phyloP scores from a whole-genome alignment of 2,113 vertebrate species.

The Apodemus speciosus region DNA sequence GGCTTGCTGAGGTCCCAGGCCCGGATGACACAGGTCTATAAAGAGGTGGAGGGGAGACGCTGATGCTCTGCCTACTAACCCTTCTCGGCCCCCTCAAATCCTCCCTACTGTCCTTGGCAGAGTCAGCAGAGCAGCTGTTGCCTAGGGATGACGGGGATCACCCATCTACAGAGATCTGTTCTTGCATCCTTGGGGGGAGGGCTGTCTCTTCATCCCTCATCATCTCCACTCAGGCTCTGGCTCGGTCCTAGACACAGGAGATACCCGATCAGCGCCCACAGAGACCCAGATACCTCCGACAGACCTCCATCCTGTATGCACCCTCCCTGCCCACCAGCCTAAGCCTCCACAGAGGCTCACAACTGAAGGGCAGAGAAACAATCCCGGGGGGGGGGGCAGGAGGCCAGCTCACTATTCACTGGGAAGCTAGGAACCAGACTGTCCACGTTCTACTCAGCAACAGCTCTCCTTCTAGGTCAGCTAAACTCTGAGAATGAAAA shows the following conservation, averaged over 20 bases:
- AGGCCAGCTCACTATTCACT: not conserved
- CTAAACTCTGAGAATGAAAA: not conserved
- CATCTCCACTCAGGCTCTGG: not conserved
- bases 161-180: not conserved
- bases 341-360: not conserved
- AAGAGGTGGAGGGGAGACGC: slow-evolving; percentile 18
- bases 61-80: not conserved
- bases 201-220: not conserved
- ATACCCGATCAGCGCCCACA: not conserved
- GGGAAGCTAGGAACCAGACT: not conserved
- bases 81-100: not conserved
- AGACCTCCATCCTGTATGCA: not conserved
- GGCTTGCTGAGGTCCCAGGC: slow-evolving; percentile 95
- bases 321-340: not conserved
- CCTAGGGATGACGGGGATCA: not conserved
- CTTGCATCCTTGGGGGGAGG: not conserved
- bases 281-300: not conserved
- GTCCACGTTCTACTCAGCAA: not conserved
- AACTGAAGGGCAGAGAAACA: not conserved
- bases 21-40: slow-evolving; percentile 93
- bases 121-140: not conserved
- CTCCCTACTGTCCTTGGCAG: not conserved
- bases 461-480: not conserved
- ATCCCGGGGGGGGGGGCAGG: not conserved
- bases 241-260: not conserved